phyloP scores from a whole-genome alignment of 1,140 invertebrate genomes.

The Oscheius sp. region DNA sequence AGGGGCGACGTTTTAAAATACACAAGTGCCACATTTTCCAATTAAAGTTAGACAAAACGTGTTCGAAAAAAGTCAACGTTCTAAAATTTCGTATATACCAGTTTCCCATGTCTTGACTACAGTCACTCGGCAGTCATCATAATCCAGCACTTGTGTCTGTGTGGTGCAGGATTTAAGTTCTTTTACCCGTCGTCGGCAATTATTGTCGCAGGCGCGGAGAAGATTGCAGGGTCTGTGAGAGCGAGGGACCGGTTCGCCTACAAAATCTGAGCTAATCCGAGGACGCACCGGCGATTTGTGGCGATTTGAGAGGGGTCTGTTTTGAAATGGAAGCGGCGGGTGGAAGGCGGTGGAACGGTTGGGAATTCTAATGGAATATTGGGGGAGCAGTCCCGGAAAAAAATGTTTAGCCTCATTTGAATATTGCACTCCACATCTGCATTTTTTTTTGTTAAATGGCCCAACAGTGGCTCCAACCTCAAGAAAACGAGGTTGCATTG shows the following conservation, averaged over 20 bases:
- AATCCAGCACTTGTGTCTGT: background rate
- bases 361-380: background rate
- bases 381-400: background rate
- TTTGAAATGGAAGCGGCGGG: no score
- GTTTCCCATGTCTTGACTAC: no score
- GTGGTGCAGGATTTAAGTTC: background rate
- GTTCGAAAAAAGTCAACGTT: no score
- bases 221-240: background rate
- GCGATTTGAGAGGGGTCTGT: slow-evolving; percentile 11
- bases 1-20: no score
- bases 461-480: no score
- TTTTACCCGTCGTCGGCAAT: background rate
- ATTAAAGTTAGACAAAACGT: no score
- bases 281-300: background rate
- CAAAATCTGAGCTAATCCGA: slow-evolving; percentile 15
- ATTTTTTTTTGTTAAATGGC: no score
- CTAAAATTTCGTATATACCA: no score
- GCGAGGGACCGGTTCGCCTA: background rate
- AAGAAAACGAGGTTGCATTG: no score
- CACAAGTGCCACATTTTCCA: no score
- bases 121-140: background rate
- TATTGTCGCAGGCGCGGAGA: background rate
- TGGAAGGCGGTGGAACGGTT: no score
- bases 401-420: background rate
- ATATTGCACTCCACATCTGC: no score